A percentile compares a stretch with the other conserved stretches of the same genome.
Evolutionary conservation across 2,797 vertebrate genomes (phyloP).

Genomic region (Clamator glandarius): DNA sequence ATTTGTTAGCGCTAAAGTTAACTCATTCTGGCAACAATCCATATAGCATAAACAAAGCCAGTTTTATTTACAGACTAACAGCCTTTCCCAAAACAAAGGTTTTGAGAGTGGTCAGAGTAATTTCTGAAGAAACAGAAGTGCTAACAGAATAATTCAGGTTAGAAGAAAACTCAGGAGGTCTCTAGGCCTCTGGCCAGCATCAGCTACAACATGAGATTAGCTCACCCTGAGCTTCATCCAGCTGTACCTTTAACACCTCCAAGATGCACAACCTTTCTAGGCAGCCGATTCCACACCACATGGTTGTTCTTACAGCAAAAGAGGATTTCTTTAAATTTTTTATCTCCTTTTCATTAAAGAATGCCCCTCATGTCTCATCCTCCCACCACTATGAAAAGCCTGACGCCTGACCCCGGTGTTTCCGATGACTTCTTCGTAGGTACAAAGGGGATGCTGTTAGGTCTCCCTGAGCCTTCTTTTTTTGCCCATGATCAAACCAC

Average conservation of each 20-base stretch:
- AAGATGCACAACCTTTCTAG: not conserved
- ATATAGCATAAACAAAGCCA: not conserved
- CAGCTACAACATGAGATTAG: not conserved
- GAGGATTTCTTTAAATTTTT: not conserved
- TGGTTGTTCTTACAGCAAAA: not conserved
- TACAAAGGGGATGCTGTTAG: not conserved
- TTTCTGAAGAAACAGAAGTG: not conserved
- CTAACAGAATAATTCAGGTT: not conserved
- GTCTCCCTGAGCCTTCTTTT: not conserved
- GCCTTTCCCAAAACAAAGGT: not conserved
- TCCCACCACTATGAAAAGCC: not conserved
- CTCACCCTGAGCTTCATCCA: not conserved
- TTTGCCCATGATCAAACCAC: not conserved
- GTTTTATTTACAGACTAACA: not conserved
- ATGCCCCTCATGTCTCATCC: not conserved
- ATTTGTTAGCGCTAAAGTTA: not conserved
- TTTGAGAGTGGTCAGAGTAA: not conserved
- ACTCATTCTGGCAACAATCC: not conserved
- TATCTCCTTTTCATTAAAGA: not conserved
- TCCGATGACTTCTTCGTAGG: not conserved
- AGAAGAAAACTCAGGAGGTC: not conserved
- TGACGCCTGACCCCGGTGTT: rapidly evolving
- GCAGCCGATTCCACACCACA: not conserved
- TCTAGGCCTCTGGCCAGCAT: not conserved
- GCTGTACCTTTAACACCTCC: not conserved